phyloP scores from a whole-genome alignment of 92 coral and sea anemone genomes.

The Phymanthus crucifer region DNA sequence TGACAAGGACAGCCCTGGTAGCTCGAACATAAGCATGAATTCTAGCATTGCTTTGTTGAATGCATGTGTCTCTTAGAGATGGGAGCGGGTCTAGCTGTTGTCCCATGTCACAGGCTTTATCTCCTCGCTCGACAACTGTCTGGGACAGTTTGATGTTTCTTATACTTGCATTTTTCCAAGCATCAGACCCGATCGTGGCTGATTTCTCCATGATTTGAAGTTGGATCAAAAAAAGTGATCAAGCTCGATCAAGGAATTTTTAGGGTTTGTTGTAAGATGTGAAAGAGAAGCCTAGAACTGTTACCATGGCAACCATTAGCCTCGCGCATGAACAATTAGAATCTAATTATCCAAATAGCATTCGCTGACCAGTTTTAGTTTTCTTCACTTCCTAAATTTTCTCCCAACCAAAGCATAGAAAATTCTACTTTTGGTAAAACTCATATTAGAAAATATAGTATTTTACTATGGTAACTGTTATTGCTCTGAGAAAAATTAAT shows the following conservation, averaged over 20 bases:
- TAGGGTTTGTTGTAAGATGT: constrained; percentile 59
- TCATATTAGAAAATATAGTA: background rate
- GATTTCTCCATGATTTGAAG: constrained; percentile 40
- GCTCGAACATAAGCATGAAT: constrained; percentile 97
- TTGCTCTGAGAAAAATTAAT: background rate
- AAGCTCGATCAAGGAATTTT: constrained; percentile 42
- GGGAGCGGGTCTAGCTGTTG: constrained; percentile 94
- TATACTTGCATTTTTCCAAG: constrained; percentile 96
- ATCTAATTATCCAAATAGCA: background rate
- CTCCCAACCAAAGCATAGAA: background rate
- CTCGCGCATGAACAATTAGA: constrained; percentile 26
- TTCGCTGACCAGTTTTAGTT: constrained; percentile 13
- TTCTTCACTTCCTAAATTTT: background rate
- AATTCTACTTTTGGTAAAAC: background rate
- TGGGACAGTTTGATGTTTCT: constrained; percentile 83
- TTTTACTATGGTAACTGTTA: background rate
- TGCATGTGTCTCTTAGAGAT: constrained; percentile 89
- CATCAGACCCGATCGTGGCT: constrained; percentile 94
- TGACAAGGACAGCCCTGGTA: constrained; percentile 94
- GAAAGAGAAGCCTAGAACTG: constrained; percentile 39
- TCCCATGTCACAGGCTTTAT: constrained; percentile 93
- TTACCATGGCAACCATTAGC: constrained; percentile 55
- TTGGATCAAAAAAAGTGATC: background rate
- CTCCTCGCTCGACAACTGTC: constrained; percentile 84
- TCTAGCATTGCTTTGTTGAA: constrained; percentile 92